Percentiles rank a stretch among this genome's conserved stretches.
phyloP scores from a whole-genome alignment of 2,113 vertebrate genomes.

The Chaetodon trifascialis region DNA sequence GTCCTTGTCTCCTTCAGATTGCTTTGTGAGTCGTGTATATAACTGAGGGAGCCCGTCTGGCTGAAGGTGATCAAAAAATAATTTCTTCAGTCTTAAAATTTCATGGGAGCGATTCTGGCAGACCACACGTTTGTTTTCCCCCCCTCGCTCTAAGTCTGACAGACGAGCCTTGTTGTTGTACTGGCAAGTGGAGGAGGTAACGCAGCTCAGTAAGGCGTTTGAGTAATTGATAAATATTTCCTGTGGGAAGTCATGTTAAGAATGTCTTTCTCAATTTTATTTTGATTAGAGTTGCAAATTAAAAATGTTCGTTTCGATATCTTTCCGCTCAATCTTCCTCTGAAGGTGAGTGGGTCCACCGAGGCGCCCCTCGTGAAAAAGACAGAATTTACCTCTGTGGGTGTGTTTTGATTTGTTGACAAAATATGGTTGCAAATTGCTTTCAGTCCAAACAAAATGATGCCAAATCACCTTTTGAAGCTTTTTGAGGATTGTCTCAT shows the following conservation, averaged over 20 bases:
- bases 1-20: constrained; percentile 32
- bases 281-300: constrained; percentile 32
- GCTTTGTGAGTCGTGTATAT: neutral
- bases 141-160: constrained; percentile 8
- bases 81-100: constrained; percentile 63
- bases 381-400: neutral
- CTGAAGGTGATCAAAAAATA: constrained; percentile 52
- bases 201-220: neutral
- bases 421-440: neutral
- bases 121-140: neutral
- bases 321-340: neutral
- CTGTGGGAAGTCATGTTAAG: neutral
- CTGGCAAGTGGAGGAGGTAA: neutral
- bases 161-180: constrained; percentile 21
- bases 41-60: constrained; percentile 6
- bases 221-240: constrained; percentile 29
- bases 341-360: neutral
- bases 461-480: constrained; percentile 2
- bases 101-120: constrained; percentile 41
- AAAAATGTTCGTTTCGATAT: constrained; percentile 1
- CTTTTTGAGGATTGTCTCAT: neutral
- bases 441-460: neutral
- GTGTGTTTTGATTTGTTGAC: neutral
- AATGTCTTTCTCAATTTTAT: constrained; percentile 24
- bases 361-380: neutral